phyloP scores from a whole-genome alignment of 2,888 invertebrate species.

The Sicus ferrugineus region DNA sequence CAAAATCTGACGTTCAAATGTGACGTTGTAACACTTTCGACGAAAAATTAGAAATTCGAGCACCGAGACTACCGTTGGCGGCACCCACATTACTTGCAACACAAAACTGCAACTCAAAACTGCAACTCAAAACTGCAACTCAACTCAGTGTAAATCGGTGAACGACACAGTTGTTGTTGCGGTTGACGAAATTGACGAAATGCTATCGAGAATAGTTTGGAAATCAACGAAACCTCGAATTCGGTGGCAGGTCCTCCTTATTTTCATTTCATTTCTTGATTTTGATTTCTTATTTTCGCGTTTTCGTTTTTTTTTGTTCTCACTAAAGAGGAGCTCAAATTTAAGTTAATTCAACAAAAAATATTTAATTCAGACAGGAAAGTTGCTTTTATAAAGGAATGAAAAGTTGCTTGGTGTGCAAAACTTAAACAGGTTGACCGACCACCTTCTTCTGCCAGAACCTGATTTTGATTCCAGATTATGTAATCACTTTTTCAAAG shows the following conservation, averaged over 20 bases:
- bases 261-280: background rate
- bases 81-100: too few relatives aligned
- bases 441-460: too few relatives aligned
- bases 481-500: too few relatives aligned
- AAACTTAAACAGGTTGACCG: background rate
- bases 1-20: background rate
- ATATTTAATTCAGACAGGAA: background rate
- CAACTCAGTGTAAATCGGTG: too few relatives aligned
- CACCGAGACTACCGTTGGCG: background rate
- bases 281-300: background rate
- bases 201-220: background rate
- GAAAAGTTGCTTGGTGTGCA: background rate
- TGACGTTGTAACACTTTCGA: background rate
- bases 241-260: background rate
- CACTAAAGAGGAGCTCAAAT: background rate
- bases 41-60: conserved; percentile 18
- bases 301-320: too few relatives aligned
- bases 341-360: background rate
- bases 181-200: background rate
- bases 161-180: background rate
- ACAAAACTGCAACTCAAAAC: too few relatives aligned
- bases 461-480: too few relatives aligned
- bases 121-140: too few relatives aligned
- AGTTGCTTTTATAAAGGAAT: too few relatives aligned
- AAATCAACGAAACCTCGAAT: background rate